Evolutionary conservation across 2,797 vertebrate genomes (phyloP).

Genomic region (Varecia variegata): DNA sequence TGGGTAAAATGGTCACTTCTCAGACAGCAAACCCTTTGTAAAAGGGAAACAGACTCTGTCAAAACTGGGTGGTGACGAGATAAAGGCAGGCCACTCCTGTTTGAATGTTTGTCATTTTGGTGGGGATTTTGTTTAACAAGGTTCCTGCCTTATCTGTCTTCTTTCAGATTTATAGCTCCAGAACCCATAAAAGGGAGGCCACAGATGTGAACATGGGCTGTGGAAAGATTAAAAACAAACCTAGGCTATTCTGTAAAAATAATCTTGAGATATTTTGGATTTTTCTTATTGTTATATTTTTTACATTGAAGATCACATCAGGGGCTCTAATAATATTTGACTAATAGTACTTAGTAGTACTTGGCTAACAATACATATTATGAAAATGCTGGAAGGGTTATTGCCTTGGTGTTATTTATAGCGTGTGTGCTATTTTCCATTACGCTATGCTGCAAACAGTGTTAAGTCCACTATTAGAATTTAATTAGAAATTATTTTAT

Average conservation of each 20-base stretch:
- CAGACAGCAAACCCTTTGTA: slow-evolving; percentile 67
- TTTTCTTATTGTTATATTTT: neutral
- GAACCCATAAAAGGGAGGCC: slow-evolving; percentile 60
- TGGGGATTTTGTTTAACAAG: slow-evolving; percentile 79
- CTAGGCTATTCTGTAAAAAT: slow-evolving; percentile 3
- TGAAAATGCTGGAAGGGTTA: neutral
- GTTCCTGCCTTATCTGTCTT: slow-evolving; percentile 74
- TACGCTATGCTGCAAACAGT: neutral
- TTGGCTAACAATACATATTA: neutral
- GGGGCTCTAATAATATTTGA: neutral
- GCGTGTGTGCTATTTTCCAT: slow-evolving; percentile 15
- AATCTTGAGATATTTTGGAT: slow-evolving; percentile 14
- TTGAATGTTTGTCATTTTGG: slow-evolving; percentile 76
- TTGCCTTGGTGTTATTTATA: neutral
- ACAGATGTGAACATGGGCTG: slow-evolving; percentile 45
- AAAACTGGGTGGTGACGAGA: slow-evolving; percentile 64
- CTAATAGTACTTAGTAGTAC: neutral
- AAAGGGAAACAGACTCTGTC: slow-evolving; percentile 62
- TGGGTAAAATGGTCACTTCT: slow-evolving; percentile 35
- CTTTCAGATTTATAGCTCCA: slow-evolving; percentile 73
- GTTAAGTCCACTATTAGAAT: neutral
- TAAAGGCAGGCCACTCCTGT: slow-evolving; percentile 73
- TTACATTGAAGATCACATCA: neutral
- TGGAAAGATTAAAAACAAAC: slow-evolving; percentile 70
- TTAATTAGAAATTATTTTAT: slow-evolving; percentile 19